phyloP scores from a whole-genome alignment of 2,888 invertebrate species.

The Caradrina kadenii region DNA sequence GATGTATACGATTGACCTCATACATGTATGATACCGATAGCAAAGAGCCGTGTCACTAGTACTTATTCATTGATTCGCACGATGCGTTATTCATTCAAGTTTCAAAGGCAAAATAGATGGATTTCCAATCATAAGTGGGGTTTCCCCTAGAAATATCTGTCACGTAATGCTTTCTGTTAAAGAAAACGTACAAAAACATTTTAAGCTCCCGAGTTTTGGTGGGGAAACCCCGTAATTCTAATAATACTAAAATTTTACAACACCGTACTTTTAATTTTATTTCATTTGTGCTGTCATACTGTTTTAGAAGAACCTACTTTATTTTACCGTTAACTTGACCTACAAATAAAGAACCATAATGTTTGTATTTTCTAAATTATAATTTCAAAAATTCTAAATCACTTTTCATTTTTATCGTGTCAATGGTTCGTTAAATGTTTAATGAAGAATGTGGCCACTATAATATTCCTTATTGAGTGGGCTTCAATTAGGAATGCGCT shows the following conservation, averaged over 20 bases:
- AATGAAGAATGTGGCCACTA: background rate
- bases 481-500: background rate
- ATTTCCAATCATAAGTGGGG: conserved; percentile 22
- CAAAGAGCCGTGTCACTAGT: conserved; percentile 30
- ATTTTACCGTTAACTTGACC: conserved; percentile 31
- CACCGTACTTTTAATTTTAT: conserved; percentile 15
- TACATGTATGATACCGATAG: conserved; percentile 41
- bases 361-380: too few species aligned
- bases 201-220: conserved; percentile 18
- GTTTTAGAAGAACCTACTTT: conserved; percentile 17
- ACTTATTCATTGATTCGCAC: conserved; percentile 51
- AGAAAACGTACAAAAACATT: conserved; percentile 50
- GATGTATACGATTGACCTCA: conserved; percentile 34
- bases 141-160: conserved; percentile 29
- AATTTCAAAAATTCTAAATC: background rate
- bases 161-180: conserved; percentile 28
- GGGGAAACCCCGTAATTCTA: conserved; percentile 46
- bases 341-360: background rate
- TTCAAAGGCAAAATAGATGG: conserved; percentile 35
- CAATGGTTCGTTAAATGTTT: background rate
- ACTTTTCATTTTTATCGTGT: background rate
- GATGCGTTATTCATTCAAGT: conserved; percentile 48
- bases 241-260: conserved; percentile 31
- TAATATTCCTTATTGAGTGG: background rate
- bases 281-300: conserved; percentile 21